Evolutionary conservation across 1,140 invertebrate species (phyloP).

Genomic region (Hetaerina americana): DNA sequence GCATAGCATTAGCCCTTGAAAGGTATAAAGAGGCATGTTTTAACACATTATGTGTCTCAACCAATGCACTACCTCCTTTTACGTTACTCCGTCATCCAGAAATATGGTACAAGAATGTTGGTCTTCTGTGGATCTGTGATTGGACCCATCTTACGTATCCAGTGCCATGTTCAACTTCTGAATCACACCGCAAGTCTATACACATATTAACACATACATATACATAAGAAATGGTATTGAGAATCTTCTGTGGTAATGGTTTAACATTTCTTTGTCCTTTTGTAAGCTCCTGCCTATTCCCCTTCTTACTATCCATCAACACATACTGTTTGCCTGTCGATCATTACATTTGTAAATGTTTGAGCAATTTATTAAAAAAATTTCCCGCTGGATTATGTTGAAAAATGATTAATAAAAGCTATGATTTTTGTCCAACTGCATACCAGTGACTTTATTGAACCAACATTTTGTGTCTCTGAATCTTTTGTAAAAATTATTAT

Average conservation of each 20-base stretch:
- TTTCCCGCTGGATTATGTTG: neutral
- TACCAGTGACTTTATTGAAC: neutral
- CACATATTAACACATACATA: neutral
- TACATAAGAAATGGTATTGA: neutral
- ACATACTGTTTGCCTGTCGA: neutral
- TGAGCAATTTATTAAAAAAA: neutral
- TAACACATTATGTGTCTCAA: neutral
- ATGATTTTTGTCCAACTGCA: neutral
- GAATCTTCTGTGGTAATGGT: neutral
- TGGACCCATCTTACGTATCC: neutral
- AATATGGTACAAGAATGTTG: neutral
- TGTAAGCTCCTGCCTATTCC: neutral
- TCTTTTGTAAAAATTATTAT: neutral
- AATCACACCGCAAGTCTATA: neutral
- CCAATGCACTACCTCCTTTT: neutral
- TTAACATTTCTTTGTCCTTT: neutral
- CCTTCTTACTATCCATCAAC: neutral
- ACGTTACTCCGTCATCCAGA: neutral
- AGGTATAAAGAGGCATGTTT: neutral
- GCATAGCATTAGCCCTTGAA: neutral
- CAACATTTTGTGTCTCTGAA: neutral
- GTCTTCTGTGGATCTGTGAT: neutral
- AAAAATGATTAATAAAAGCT: slow-evolving; percentile 1
- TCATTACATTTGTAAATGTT: slow-evolving; percentile 1
- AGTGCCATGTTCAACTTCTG: neutral